Conservation (phyloP, 1,140 invertebrate genomes). For the roundworm (Caenorhabditis elegans) region WBcel235 BX284602.5:11003501-11004000, state of each 20-base stretch:
- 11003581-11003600: not conserved
- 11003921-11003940: too few species aligned
- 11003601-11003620: not conserved
- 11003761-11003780: not conserved
- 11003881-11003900: constrained; percentile 22
- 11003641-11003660: not conserved
- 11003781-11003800: not conserved
- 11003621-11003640: not conserved
- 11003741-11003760: constrained; percentile 28
- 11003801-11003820: constrained; percentile 12
- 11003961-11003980: not conserved
- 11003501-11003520: not conserved
- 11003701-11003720: not conserved
- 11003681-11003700: constrained; percentile 27
- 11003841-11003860: not conserved
- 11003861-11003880: not conserved
- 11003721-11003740: constrained; percentile 19
- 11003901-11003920: not conserved
- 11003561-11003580: not conserved
- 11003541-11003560: not conserved
- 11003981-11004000: not conserved
- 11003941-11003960: too few species aligned
- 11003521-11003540: not conserved
- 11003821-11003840: not conserved
- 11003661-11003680: not conserved